Percentiles rank a stretch among this genome's conserved stretches.
Conservation (phyloP, 2,888 invertebrate species). For the Lissocephala sabroskyi region DNA sequence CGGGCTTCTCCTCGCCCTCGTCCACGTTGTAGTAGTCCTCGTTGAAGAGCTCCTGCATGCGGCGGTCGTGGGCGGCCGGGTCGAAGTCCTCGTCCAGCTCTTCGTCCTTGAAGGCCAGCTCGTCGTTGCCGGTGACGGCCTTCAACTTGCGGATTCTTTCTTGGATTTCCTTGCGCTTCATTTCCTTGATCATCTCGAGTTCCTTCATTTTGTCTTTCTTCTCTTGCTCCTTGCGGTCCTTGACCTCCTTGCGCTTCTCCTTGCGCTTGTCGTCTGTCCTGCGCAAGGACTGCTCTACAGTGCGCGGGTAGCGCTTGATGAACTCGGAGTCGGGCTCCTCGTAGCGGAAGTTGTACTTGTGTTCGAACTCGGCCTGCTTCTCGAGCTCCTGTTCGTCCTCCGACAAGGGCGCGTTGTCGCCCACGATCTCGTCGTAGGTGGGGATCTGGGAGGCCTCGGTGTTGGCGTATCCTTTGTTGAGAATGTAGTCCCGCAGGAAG, state of each 20-base stretch:
- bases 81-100: constrained; percentile 94
- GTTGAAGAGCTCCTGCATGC: constrained; percentile 90
- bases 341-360: constrained; percentile 95
- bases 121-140: constrained; percentile 88
- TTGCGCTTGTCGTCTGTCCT: constrained; percentile 85
- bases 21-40: constrained; percentile 87
- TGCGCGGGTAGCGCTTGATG: constrained; percentile 93
- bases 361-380: constrained; percentile 91
- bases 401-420: constrained; percentile 76
- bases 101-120: constrained; percentile 75
- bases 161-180: constrained; percentile 91
- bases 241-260: constrained; percentile 82
- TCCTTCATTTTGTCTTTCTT: constrained; percentile 88
- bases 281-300: constrained; percentile 86
- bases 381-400: constrained; percentile 87
- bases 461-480: constrained; percentile 83
- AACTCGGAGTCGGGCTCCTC: constrained; percentile 97
- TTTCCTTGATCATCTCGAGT: constrained; percentile 86
- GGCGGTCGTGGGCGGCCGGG: constrained; percentile 87
- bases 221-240: constrained; percentile 83
- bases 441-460: constrained; percentile 74
- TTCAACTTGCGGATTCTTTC: constrained; percentile 90
- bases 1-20: constrained; percentile 84
- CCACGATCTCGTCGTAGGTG: constrained; percentile 79
- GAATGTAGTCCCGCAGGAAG: constrained; percentile 92